Base-by-base conservation (phyloP, 1,140 invertebrate genomes). In the Zeugodacus cucurbitae region DNA sequence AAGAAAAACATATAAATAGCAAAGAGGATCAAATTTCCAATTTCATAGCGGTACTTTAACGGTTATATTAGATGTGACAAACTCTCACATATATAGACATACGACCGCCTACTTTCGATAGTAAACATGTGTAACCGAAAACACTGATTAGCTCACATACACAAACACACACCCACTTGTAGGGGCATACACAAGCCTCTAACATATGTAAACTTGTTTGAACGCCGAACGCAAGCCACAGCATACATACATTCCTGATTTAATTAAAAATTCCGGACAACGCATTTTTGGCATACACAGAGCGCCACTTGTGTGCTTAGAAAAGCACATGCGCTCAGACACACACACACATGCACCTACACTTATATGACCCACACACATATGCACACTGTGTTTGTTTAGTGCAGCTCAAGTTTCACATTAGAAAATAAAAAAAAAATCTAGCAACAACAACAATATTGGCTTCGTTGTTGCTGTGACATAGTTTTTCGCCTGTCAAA, bases 181-280 rank as follows among this genome's bases (percentile, higher is more conserved):
- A n/a, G n/a, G n/a, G n/a, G 34, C n/a, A 74, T 37, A 48, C n/a
- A 14, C 8, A 48, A 4, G 22, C 20, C 2, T 29, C 22, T 44
- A n/a, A 48, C 17, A 82, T 29, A 62, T 62, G n/a, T 62, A 29
- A 8, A 26, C 37, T 74, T 37, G 32, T 6, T 44, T 48, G 14
- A 48, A 82, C 8, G 6, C 17, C 67, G 34, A 70, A n/a, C 70
- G 22, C 22, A 41, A 22, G 37, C 48, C 22, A 7, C 32, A 44
- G 17, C 32, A 44, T 41, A 22, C n/a, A 44, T 8, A 48, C 20
- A 82, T 48, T 82, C 74, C 74, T 82, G 22, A 82, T 82, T 82
- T 82, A 82, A 82, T 82, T 82, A 82, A 82, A 82, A 82, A 82
- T 82, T 82, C 41, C 74, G 41, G 41, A 82, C 20, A 78, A 22